These are phyloP conservation scores for Macrosoma leucophasiata DNA, from an alignment of 2,888 invertebrate species.

Conservation along the genomic window DNA sequence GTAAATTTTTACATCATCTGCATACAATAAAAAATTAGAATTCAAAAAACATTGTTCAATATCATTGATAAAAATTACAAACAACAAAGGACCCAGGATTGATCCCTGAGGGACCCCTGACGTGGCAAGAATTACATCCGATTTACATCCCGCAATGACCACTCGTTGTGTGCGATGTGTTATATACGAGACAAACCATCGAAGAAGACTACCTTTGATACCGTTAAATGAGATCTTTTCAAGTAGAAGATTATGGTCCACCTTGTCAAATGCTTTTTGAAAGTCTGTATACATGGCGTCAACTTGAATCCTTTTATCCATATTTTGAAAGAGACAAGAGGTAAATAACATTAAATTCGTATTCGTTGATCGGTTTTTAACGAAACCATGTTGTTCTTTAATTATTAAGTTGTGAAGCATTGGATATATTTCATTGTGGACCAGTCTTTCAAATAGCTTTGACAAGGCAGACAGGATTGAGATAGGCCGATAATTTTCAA, in stretches of 20 bases:
- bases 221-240: conserved; percentile 18
- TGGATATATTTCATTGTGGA: conserved; percentile 20
- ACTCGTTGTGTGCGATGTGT: conserved; percentile 15
- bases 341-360: conserved; percentile 10
- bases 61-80: conserved; percentile 7
- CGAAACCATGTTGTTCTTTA: conserved; percentile 17
- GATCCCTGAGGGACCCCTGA: conserved; percentile 22
- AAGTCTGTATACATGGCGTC: conserved; percentile 17
- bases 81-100: conserved; percentile 17
- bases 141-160: conserved; percentile 11
- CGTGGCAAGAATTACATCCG: conserved; percentile 9
- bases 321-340: conserved; percentile 1
- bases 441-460: conserved; percentile 24
- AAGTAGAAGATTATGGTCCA: conserved; percentile 15
- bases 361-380: conserved; percentile 3
- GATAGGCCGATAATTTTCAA: conserved; percentile 21
- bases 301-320: conserved; percentile 1
- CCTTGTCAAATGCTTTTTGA: conserved; percentile 19
- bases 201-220: conserved; percentile 14
- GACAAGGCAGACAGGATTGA: conserved; percentile 19
- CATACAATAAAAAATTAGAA: conserved; percentile 3
- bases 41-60: conserved; percentile 8
- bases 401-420: conserved; percentile 15
- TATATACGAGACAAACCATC: conserved; percentile 20
- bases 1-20: conserved; percentile 10